A percentile compares a stretch with the other conserved stretches of the same genome.
Evolutionary conservation across 2,113 vertebrate genomes (phyloP).

Genomic region (Mormyrus lacerda): DNA sequence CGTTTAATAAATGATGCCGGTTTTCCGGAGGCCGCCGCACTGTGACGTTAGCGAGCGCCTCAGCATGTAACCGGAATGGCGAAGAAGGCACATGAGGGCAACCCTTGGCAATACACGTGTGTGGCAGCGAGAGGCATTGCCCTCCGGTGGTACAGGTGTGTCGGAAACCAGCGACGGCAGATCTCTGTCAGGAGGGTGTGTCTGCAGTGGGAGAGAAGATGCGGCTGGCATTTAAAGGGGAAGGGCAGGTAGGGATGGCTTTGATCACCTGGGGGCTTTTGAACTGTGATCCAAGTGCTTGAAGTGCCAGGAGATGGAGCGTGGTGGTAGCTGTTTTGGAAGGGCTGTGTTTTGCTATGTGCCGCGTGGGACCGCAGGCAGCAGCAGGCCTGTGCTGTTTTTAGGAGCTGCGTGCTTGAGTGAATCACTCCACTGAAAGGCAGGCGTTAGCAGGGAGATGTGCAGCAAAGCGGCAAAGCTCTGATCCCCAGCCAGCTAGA

Average conservation of each 20-base stretch:
- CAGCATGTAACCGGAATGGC: neutral
- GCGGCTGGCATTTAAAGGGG: neutral
- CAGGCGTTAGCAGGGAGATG: neutral
- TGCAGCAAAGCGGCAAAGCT: neutral
- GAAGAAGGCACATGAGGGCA: neutral
- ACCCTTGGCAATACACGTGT: neutral
- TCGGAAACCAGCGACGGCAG: neutral
- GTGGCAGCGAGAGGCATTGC: neutral
- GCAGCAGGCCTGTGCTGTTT: neutral
- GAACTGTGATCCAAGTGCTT: neutral
- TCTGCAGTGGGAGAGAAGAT: neutral
- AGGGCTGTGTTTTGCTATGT: neutral
- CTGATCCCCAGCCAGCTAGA: neutral
- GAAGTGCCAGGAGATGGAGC: neutral
- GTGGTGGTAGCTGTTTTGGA: neutral
- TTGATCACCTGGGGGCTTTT: neutral
- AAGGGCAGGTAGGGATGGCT: neutral
- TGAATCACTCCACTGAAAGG: neutral
- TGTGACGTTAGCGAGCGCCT: neutral
- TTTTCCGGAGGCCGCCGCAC: neutral
- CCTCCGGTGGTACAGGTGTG: too few species aligned
- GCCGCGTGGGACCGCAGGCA: neutral
- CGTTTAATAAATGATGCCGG: neutral
- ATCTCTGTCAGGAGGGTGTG: neutral
- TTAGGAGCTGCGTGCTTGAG: neutral